Evolutionary conservation across 2,888 invertebrate genomes (phyloP).

Genomic region (Orthosia gracilis): DNA sequence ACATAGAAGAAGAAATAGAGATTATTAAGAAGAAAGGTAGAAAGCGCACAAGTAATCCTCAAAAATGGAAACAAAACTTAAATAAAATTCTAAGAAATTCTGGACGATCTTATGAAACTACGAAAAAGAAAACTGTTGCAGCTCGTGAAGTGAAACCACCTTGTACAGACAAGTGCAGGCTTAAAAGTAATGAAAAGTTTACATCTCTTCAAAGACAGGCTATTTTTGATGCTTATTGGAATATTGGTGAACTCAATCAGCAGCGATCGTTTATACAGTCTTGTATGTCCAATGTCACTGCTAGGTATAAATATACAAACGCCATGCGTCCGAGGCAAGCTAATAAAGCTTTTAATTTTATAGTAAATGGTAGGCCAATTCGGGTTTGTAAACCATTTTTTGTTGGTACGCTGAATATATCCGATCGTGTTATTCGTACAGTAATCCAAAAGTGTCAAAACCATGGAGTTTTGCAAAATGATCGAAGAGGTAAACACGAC

Average conservation of each 20-base stretch:
- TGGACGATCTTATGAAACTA: conserved; percentile 8
- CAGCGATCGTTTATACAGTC: conserved; percentile 22
- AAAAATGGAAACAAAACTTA: conserved; percentile 27
- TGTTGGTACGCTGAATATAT: conserved; percentile 8
- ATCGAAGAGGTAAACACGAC: conserved; percentile 10
- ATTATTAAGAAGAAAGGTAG: conserved; percentile 24
- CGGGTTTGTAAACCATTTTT: conserved; percentile 17
- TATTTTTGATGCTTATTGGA: conserved; percentile 18
- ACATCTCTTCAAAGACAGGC: conserved; percentile 14
- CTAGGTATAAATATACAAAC: conserved; percentile 11
- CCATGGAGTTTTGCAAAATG: neutral
- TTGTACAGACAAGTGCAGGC: conserved; percentile 33
- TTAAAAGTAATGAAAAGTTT: conserved; percentile 24
- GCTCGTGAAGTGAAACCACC: conserved; percentile 38
- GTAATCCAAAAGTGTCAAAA: conserved; percentile 5
- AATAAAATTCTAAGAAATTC: conserved; percentile 22
- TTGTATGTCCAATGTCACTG: conserved; percentile 7
- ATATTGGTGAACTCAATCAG: conserved; percentile 9
- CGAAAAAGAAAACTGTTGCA: conserved; percentile 24
- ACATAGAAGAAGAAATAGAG: conserved; percentile 26
- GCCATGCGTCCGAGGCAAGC: conserved; percentile 3
- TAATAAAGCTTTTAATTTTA: conserved; percentile 19
- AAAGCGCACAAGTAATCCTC: conserved; percentile 20
- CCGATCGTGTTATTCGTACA: conserved; percentile 16
- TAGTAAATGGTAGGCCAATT: neutral